A percentile compares a stretch with the other conserved stretches of the same genome.
These are phyloP conservation scores for Ceuthmochares aereus DNA, from an alignment of 2,113 vertebrate genomes.

Conservation along the genomic window DNA sequence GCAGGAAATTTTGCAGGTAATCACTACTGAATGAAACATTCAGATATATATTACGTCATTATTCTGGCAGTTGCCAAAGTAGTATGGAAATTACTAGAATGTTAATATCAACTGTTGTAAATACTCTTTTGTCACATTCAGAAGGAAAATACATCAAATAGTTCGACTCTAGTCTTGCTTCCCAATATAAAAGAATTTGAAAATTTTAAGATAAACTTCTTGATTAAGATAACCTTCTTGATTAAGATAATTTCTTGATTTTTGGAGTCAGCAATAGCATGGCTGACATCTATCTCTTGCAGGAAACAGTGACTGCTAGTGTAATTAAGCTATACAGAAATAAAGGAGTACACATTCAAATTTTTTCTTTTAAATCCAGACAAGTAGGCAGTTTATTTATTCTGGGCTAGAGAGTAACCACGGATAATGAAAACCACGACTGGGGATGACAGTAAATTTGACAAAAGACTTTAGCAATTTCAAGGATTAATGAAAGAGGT, in stretches of 20 bases:
- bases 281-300: not conserved
- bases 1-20: not conserved
- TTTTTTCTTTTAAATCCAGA: not conserved
- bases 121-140: not conserved
- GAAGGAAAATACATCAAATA: not conserved
- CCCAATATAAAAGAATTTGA: not conserved
- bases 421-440: not conserved
- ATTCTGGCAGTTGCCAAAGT: not conserved
- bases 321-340: not conserved
- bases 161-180: not conserved
- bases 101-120: not conserved
- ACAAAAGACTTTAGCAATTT: not conserved
- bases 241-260: too few relatives aligned
- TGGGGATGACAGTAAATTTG: not conserved
- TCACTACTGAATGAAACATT: not conserved
- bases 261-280: not conserved
- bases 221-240: too few relatives aligned
- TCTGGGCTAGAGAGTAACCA: not conserved
- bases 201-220: not conserved
- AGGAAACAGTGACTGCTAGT: not conserved
- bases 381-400: not conserved
- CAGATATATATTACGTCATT: not conserved
- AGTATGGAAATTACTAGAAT: not conserved
- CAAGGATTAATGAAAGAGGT: not conserved
- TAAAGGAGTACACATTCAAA: not conserved